Evolutionary conservation across 1,140 invertebrate species (phyloP).

Genomic region (Ceratosolen fusciceps): DNA sequence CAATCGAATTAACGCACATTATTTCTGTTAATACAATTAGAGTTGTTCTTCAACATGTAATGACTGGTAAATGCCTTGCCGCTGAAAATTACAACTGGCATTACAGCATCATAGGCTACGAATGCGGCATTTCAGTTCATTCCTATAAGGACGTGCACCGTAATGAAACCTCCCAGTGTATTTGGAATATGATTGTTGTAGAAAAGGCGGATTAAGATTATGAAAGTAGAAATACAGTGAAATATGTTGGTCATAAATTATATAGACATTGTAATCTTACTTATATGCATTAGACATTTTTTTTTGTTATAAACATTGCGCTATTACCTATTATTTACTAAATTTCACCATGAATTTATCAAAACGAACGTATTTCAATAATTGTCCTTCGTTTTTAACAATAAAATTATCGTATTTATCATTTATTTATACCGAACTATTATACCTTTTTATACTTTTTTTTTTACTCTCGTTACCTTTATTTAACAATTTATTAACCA

Average conservation of each 20-base stretch:
- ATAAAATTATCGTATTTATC: neutral
- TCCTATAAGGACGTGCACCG: constrained; percentile 46
- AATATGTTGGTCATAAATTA: too few species aligned
- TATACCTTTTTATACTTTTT: neutral
- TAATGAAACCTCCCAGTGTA: constrained; percentile 49
- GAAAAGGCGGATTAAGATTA: neutral
- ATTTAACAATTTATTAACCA: neutral
- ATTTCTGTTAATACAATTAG: constrained; percentile 28
- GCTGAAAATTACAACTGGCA: constrained; percentile 48
- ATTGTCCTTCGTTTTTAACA: neutral
- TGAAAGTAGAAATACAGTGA: neutral
- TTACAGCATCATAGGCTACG: constrained; percentile 48
- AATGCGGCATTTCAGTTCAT: constrained; percentile 51
- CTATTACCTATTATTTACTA: neutral
- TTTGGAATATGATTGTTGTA: constrained; percentile 46
- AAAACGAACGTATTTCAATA: constrained; percentile 25
- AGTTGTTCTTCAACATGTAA: constrained; percentile 50
- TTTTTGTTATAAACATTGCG: neutral
- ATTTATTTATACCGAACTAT: neutral
- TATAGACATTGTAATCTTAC: too few species aligned
- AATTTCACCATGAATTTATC: constrained; percentile 23
- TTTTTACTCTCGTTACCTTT: constrained; percentile 9
- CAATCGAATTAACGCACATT: too few species aligned
- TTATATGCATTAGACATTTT: neutral
- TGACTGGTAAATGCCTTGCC: constrained; percentile 51